Conservation (phyloP, 1,140 invertebrate genomes). For the Bathynomus jamesi region DNA sequence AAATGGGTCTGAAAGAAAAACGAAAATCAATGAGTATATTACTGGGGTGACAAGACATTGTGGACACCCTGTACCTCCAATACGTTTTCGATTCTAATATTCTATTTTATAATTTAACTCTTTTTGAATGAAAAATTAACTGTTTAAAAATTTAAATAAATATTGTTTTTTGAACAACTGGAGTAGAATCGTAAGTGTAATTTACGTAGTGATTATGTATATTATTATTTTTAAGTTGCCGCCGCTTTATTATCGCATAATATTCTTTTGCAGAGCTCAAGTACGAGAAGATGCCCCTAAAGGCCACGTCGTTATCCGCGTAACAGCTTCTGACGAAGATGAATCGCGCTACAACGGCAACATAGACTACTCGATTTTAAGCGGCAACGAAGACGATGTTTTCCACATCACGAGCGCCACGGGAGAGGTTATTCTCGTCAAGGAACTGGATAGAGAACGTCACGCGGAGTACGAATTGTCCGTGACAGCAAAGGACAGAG, state of each 20-base stretch:
- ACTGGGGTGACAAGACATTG: too few relatives aligned
- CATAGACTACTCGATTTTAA: slow-evolving; percentile 60
- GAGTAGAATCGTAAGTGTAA: too few relatives aligned
- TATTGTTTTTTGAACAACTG: too few relatives aligned
- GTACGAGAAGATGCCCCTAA: slow-evolving; percentile 63
- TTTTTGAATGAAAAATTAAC: too few relatives aligned
- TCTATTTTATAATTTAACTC: too few relatives aligned
- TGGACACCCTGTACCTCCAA: too few relatives aligned
- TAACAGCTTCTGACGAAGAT: slow-evolving; percentile 51
- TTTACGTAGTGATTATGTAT: too few relatives aligned
- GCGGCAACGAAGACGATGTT: slow-evolving; percentile 63
- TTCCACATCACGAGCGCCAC: slow-evolving; percentile 63
- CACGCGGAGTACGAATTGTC: slow-evolving; percentile 62
- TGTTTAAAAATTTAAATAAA: too few relatives aligned
- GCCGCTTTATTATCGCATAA: neutral
- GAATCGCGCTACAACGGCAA: slow-evolving; percentile 53
- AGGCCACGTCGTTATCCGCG: slow-evolving; percentile 59
- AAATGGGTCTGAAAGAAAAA: too few relatives aligned
- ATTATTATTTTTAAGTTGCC: neutral
- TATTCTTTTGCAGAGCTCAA: slow-evolving; percentile 51
- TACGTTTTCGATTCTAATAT: too few relatives aligned
- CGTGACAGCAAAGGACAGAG: slow-evolving; percentile 45
- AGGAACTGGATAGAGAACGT: slow-evolving; percentile 69
- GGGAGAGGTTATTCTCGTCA: slow-evolving; percentile 68
- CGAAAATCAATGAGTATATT: too few relatives aligned